A percentile compares a stretch with the other conserved stretches of the same genome.
These are phyloP conservation scores for Thalassophryne amazonica DNA, from an alignment of 2,797 vertebrate species.

Conservation along the genomic window DNA sequence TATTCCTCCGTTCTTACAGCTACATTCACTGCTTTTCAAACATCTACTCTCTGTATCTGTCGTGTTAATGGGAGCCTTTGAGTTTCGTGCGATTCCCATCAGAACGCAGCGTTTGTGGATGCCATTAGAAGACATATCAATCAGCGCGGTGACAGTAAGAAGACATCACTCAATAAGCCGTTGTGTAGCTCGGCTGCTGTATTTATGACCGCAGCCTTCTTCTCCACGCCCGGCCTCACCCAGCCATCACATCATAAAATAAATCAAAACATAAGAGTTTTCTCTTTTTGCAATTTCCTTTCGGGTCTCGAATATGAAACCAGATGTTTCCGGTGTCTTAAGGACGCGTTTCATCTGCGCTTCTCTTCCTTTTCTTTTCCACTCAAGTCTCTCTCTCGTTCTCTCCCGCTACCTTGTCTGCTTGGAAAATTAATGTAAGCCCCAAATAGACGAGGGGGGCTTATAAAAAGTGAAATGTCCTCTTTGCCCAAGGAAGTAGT, in stretches of 20 bases:
- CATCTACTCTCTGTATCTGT: too few relatives aligned
- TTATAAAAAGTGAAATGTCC: slow-evolving; percentile 91
- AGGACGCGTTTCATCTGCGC: slow-evolving; percentile 93
- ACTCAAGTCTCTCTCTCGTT: slow-evolving; percentile 31
- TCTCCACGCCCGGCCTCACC: slow-evolving; percentile 85
- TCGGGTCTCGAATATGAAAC: slow-evolving; percentile 91
- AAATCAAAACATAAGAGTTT: slow-evolving; percentile 98
- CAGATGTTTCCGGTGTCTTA: slow-evolving; percentile 94
- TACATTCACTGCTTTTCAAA: slow-evolving; percentile 36
- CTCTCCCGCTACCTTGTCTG: slow-evolving; percentile 46
- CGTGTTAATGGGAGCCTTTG: slow-evolving; percentile 72
- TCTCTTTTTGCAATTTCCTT: slow-evolving; percentile 96
- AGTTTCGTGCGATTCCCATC: slow-evolving; percentile 83
- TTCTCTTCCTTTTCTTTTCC: slow-evolving; percentile 21
- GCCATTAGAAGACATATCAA: slow-evolving; percentile 85
- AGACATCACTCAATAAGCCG: slow-evolving; percentile 58
- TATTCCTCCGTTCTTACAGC: neutral
- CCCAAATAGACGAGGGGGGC: slow-evolving; percentile 65
- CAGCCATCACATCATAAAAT: slow-evolving; percentile 90
- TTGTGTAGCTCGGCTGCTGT: slow-evolving; percentile 43
- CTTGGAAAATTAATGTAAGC: slow-evolving; percentile 91
- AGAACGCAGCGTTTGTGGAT: slow-evolving; percentile 81
- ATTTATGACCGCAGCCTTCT: slow-evolving; percentile 86
- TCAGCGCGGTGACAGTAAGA: slow-evolving; percentile 80
- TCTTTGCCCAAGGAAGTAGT: slow-evolving; percentile 87